These are phyloP conservation scores for Aspidoscelis tigris DNA, from an alignment of 2,113 vertebrate species.

Conservation along the genomic window DNA sequence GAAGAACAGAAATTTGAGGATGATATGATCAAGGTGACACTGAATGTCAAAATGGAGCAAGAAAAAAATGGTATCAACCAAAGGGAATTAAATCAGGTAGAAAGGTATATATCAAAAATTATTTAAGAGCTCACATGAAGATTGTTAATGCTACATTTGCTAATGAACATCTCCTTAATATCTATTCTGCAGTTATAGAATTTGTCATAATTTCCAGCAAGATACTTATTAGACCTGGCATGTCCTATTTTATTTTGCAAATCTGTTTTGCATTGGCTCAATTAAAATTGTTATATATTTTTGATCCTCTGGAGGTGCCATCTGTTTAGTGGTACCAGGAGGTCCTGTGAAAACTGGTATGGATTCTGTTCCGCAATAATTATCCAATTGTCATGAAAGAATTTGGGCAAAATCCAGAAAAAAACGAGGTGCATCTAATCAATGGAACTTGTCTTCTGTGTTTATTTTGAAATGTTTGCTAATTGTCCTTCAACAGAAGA, in stretches of 20 bases:
- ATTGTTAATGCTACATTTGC: slow-evolving; percentile 26
- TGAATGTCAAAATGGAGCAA: rapidly evolving
- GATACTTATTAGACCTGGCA: slow-evolving; percentile 62
- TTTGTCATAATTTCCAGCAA: slow-evolving; percentile 46
- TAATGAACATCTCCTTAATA: slow-evolving; percentile 40
- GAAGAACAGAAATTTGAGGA: slow-evolving; percentile 1
- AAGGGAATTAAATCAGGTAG: slow-evolving; percentile 4
- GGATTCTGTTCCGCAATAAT: slow-evolving; percentile 55
- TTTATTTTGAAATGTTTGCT: not conserved
- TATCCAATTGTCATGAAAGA: slow-evolving; percentile 51
- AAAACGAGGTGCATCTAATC: slow-evolving; percentile 1
- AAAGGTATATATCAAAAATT: rapidly evolving
- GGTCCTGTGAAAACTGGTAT: slow-evolving; percentile 54
- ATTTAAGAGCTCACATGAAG: not conserved
- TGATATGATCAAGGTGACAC: rapidly evolving
- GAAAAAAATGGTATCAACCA: not conserved
- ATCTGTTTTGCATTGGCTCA: slow-evolving; percentile 71
- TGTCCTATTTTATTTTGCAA: slow-evolving; percentile 65
- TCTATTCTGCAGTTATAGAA: slow-evolving; percentile 30
- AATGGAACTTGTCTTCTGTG: not conserved
- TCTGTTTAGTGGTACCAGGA: slow-evolving; percentile 65
- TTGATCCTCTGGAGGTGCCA: slow-evolving; percentile 64
- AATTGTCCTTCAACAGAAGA: not conserved
- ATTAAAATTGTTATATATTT: slow-evolving; percentile 70
- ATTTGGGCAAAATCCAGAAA: slow-evolving; percentile 26